Evolutionary conservation across 2,888 invertebrate species (phyloP).

Genomic region (Syrista parreyssii): DNA sequence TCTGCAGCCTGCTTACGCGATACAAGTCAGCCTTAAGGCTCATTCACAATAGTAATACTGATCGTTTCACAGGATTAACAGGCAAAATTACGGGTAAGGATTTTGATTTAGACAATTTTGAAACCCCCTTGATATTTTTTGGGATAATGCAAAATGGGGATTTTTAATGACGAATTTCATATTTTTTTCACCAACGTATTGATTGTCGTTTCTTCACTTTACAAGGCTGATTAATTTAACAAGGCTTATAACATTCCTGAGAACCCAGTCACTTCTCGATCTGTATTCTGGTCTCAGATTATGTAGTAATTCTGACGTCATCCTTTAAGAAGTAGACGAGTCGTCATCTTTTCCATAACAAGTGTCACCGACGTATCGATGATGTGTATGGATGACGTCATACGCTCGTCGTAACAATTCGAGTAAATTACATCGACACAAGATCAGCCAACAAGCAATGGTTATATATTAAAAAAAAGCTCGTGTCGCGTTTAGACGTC

Average conservation of each 20-base stretch:
- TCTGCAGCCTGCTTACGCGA: neutral
- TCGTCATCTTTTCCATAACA: neutral
- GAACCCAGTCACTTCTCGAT: neutral
- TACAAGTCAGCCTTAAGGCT: neutral
- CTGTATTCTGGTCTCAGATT: neutral
- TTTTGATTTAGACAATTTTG: neutral
- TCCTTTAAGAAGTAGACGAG: neutral
- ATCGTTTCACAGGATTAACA: neutral
- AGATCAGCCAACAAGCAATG: neutral
- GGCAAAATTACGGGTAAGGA: neutral
- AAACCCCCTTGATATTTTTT: neutral
- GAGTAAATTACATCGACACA: accelerated
- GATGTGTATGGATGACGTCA: neutral
- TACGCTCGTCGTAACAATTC: neutral
- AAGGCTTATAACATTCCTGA: neutral
- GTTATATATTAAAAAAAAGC: too few relatives aligned
- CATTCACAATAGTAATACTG: neutral
- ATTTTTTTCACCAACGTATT: neutral
- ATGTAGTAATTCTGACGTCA: neutral
- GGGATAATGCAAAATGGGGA: neutral
- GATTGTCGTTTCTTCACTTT: neutral
- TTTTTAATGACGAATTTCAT: neutral
- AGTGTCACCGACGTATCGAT: neutral
- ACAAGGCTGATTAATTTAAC: neutral
- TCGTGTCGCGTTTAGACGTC: neutral